A percentile compares a stretch with the other conserved stretches of the same genome.
phyloP scores from a whole-genome alignment of 1,140 invertebrate genomes.

The Magallana angulata region DNA sequence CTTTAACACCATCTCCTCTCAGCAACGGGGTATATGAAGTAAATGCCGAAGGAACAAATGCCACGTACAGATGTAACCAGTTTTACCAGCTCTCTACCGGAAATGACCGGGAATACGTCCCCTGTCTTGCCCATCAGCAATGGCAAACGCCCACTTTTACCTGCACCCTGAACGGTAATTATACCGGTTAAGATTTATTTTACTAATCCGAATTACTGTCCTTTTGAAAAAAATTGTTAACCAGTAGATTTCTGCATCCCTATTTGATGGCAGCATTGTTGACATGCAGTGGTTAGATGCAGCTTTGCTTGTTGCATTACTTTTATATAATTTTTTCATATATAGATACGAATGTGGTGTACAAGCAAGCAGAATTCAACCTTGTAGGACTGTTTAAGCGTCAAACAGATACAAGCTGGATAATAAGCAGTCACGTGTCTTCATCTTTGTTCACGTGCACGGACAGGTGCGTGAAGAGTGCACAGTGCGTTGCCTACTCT shows the following conservation, averaged over 20 bases:
- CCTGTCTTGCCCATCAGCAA: not conserved
- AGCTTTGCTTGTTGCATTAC: too few species aligned
- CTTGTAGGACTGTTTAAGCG: not conserved
- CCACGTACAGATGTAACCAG: constrained; percentile 1
- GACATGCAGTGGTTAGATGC: too few species aligned
- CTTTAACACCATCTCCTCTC: not conserved
- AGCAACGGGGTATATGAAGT: not conserved
- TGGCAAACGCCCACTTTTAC: not conserved
- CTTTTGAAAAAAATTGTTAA: too few species aligned
- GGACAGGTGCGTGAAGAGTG: not conserved
- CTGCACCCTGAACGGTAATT: not conserved
- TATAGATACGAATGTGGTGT: not conserved
- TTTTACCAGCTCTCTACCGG: not conserved
- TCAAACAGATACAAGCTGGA: not conserved
- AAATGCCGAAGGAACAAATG: not conserved
- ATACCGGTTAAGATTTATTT: too few species aligned
- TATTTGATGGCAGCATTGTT: too few species aligned
- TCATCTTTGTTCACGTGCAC: not conserved
- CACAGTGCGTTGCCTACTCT: not conserved
- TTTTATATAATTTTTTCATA: not conserved
- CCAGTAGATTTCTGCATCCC: too few species aligned
- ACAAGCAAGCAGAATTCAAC: not conserved
- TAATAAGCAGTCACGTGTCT: not conserved
- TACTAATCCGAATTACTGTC: too few species aligned
- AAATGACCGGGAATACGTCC: not conserved